Evolutionary conservation across 2,888 invertebrate genomes (phyloP), one percentile per base, ranked within the genome.

Genomic region (Troglohyphantes excavatus): DNA sequence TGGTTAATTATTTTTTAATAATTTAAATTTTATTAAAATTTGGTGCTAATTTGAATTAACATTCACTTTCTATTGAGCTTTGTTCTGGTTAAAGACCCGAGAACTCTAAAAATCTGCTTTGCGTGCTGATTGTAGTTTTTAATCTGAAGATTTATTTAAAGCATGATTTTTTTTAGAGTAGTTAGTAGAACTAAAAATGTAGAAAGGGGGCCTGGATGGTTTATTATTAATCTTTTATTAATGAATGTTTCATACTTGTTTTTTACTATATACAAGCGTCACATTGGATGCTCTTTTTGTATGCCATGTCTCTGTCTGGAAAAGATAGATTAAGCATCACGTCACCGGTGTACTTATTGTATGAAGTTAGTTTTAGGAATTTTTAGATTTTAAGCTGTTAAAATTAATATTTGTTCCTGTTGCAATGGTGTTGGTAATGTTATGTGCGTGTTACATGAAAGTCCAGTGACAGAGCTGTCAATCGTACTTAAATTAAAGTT

Each of bases 211-310:
- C 79, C 53, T 68, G 5, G 29, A 68, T 81, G 68, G 33, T 81
- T 68, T 81, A 59, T 27, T 27, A 26, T 53, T 81, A 81, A 81
- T 67, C 67, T 27, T 81, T 46, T 68, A 81, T 81, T 81, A n/a
- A 46, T 81, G 68, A 81, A 81, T 81, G 79, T 81, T 81, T 81
- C 68, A 81, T 81, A 81, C 79, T 81, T 39, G 43, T 81, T 81
- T 79, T 81, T 67, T 81, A 81, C 79, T 67, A 29, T 68, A 46
- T 68, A 53, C 19, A 19, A 46, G 79, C 79, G 68, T 81, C 79
- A 39, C 39, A 67, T 67, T 23, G 7, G 79, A 68, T 81, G 79
- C 68, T 29, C 2, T 65, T 81, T 81, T 78, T 81, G 68, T 81
- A 81, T 81, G 67, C 65, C 53, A 68, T 53, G 26, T 46, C 23